A percentile compares a stretch with the other conserved stretches of the same genome.
Conservation (phyloP, 2,113 vertebrate genomes). For the Thamnaconus septentrionalis region DNA sequence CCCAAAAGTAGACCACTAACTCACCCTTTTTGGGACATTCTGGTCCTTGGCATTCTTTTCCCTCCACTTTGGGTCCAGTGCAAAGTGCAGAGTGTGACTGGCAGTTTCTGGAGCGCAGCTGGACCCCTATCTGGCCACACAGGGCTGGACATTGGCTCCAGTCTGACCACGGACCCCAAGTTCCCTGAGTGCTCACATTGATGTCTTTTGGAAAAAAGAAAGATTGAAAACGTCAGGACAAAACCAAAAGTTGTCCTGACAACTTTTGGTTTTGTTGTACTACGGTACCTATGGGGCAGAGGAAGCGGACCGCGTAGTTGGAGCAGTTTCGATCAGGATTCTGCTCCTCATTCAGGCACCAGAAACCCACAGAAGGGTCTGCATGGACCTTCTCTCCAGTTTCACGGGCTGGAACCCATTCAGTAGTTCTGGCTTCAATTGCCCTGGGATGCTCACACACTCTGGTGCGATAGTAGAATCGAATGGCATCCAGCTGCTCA, state of each 20-base stretch:
- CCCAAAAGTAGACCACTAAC: neutral
- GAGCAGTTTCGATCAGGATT: slow-evolving; percentile 78
- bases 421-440: slow-evolving; percentile 85
- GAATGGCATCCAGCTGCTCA: slow-evolving; percentile 86
- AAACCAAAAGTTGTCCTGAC: no score
- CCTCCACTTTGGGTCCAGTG: slow-evolving; percentile 82
- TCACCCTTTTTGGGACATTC: slow-evolving; percentile 78
- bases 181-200: slow-evolving; percentile 53
- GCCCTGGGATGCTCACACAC: slow-evolving; percentile 78
- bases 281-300: slow-evolving; percentile 81
- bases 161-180: slow-evolving; percentile 87
- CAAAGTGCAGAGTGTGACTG: slow-evolving; percentile 76
- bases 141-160: slow-evolving; percentile 87
- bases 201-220: slow-evolving; percentile 67
- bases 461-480: slow-evolving; percentile 82
- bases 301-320: slow-evolving; percentile 82
- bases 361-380: slow-evolving; percentile 83
- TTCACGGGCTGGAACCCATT: slow-evolving; percentile 79
- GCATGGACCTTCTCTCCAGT: slow-evolving; percentile 83
- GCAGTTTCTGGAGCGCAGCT: slow-evolving; percentile 86
- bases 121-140: slow-evolving; percentile 84
- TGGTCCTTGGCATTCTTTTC: slow-evolving; percentile 80
- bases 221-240: neutral
- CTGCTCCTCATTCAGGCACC: slow-evolving; percentile 89
- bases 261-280: neutral